These are phyloP conservation scores for Jacana jacana DNA, from an alignment of 2,113 vertebrate species.

Conservation along the genomic window DNA sequence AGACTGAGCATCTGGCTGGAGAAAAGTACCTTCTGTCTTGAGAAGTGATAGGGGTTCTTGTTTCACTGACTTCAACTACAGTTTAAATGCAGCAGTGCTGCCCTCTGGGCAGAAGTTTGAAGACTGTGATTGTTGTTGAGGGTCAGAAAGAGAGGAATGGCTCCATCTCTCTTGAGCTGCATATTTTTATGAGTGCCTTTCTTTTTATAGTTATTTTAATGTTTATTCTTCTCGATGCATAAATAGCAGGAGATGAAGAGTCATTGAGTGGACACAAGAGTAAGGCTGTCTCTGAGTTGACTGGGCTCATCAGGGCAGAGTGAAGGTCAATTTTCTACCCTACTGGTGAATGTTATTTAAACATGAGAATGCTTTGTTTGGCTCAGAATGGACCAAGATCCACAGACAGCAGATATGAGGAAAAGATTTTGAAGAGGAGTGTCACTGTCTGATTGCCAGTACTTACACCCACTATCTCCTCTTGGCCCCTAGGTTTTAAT, in stretches of 20 bases:
- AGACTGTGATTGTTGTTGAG: not conserved
- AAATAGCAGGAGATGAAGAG: not conserved
- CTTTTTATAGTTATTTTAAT: not conserved
- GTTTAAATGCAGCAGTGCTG: not conserved
- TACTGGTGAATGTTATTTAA: not conserved
- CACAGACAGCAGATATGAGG: not conserved
- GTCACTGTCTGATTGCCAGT: not conserved
- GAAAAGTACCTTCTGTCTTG: not conserved
- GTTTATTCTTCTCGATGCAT: not conserved
- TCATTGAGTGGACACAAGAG: not conserved
- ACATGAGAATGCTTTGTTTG: not conserved
- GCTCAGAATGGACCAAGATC: not conserved
- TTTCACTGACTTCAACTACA: not conserved
- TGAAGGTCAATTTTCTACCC: not conserved
- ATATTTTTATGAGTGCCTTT: not conserved
- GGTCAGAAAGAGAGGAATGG: not conserved
- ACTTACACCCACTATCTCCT: not conserved
- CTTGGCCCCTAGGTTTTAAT: too few species aligned
- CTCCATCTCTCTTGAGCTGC: not conserved
- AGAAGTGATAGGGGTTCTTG: not conserved
- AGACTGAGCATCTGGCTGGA: not conserved
- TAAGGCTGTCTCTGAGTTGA: not conserved
- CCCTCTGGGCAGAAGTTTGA: not conserved
- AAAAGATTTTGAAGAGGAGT: not conserved
- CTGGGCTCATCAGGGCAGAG: not conserved